Conservation (phyloP, 2,888 invertebrate species). For the Erebia epiphron region DNA sequence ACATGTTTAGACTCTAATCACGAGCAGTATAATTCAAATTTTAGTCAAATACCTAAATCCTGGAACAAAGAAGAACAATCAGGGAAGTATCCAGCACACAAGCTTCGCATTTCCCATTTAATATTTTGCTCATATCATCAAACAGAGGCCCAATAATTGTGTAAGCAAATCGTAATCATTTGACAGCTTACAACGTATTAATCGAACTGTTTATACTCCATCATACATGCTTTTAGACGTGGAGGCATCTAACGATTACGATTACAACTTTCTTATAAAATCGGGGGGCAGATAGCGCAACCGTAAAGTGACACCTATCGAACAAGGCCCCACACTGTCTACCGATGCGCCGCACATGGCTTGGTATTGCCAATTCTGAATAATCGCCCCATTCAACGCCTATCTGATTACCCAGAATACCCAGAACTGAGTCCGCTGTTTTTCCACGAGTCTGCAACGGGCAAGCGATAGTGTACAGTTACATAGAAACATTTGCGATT, state of each 20-base stretch:
- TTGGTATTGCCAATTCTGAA: conserved; percentile 12
- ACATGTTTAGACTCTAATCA: no score
- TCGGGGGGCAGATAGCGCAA: background rate
- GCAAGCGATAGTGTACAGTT: background rate
- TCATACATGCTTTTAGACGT: no score
- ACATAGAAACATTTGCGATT: background rate
- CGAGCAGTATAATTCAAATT: background rate
- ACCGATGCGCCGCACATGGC: conserved; percentile 9
- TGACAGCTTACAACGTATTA: no score
- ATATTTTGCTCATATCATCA: background rate
- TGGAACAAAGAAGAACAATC: background rate
- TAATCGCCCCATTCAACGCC: conserved; percentile 27
- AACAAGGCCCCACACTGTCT: conserved; percentile 30
- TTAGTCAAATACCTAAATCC: background rate
- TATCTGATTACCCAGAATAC: conserved; percentile 29
- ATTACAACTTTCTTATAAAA: no score
- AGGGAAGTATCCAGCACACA: background rate
- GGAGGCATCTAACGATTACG: no score
- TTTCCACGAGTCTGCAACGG: conserved; percentile 8
- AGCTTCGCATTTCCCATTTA: background rate
- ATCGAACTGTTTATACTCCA: no score
- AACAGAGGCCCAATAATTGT: background rate
- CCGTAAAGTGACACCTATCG: conserved; percentile 22
- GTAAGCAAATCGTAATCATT: no score
- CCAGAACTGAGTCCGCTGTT: conserved; percentile 15